Percentiles rank a stretch among this genome's conserved stretches.
Conservation (phyloP, 2,888 invertebrate genomes). For the Macrophya alboannulata region DNA sequence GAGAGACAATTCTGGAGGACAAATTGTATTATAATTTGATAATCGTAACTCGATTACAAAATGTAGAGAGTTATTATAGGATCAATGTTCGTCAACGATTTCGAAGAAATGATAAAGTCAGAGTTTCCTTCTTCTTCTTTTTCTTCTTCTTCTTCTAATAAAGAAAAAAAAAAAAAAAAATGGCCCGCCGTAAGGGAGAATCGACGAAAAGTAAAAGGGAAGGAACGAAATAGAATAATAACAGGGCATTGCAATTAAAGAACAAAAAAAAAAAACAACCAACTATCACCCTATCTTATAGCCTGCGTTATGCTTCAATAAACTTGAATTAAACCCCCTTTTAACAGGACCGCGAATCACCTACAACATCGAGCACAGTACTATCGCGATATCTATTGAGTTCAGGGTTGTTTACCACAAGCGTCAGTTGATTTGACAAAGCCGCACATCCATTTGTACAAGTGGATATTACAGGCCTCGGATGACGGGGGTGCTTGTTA, state of each 20-base stretch:
- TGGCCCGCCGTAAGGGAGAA: not conserved
- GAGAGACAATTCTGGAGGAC: not conserved
- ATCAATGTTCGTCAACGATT: not conserved
- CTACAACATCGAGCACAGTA: slow-evolving; percentile 24
- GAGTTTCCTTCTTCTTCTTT: not conserved
- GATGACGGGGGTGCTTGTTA: slow-evolving; percentile 77
- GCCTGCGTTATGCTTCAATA: slow-evolving; percentile 32
- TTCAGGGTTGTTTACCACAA: slow-evolving; percentile 70
- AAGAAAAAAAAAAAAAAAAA: not conserved
- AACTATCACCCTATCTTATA: slow-evolving; percentile 21
- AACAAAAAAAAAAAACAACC: not conserved
- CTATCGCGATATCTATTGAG: slow-evolving; percentile 55
- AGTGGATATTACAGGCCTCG: slow-evolving; percentile 77
- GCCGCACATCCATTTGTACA: slow-evolving; percentile 78
- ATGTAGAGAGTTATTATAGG: not conserved
- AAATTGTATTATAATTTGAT: not conserved
- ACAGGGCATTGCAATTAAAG: not conserved
- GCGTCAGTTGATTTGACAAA: slow-evolving; percentile 79
- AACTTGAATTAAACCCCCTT: slow-evolving; percentile 51
- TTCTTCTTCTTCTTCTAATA: not conserved
- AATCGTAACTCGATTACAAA: not conserved
- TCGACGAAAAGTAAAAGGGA: not conserved
- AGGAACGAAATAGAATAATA: slow-evolving; percentile 1
- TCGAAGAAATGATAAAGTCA: not conserved
- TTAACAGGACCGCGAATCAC: slow-evolving; percentile 43